A percentile compares a stretch with the other conserved stretches of the same genome.
phyloP scores from a whole-genome alignment of 2,888 invertebrate genomes.

The Lithophane leautieri region DNA sequence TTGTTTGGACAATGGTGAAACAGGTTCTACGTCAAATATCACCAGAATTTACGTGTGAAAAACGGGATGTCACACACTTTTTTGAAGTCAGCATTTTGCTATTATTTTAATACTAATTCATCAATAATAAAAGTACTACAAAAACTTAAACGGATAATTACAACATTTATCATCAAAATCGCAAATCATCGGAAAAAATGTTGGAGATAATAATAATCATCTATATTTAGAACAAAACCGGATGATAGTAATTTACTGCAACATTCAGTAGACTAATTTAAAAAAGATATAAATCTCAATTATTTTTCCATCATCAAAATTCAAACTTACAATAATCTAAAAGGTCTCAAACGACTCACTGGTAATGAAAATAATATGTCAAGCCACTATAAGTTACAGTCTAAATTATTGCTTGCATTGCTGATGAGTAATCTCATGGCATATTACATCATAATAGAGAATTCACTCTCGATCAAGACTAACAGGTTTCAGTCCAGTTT shows the following conservation, averaged over 20 bases:
- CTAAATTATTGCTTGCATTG: conserved; percentile 31
- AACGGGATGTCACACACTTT: conserved; percentile 80
- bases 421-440: conserved; percentile 47
- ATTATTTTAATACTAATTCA: not conserved
- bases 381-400: conserved; percentile 7
- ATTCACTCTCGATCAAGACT: conserved; percentile 65
- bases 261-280: not conserved
- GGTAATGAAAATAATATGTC: conserved; percentile 29
- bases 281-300: conserved; percentile 11
- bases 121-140: not conserved
- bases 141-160: not conserved
- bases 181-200: not conserved
- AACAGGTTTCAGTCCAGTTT: conserved; percentile 70
- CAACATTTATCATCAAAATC: not conserved
- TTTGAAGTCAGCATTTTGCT: conserved; percentile 84
- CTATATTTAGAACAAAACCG: not conserved
- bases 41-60: conserved; percentile 28
- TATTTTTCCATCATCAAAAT: not conserved
- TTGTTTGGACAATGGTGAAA: conserved; percentile 62
- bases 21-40: conserved; percentile 60
- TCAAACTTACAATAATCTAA: not conserved
- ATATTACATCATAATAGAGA: conserved; percentile 79
- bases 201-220: not conserved
- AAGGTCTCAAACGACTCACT: not conserved
- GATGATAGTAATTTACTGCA: conserved; percentile 12